phyloP scores from a whole-genome alignment of 2,113 vertebrate species.

The Geococcyx californianus region DNA sequence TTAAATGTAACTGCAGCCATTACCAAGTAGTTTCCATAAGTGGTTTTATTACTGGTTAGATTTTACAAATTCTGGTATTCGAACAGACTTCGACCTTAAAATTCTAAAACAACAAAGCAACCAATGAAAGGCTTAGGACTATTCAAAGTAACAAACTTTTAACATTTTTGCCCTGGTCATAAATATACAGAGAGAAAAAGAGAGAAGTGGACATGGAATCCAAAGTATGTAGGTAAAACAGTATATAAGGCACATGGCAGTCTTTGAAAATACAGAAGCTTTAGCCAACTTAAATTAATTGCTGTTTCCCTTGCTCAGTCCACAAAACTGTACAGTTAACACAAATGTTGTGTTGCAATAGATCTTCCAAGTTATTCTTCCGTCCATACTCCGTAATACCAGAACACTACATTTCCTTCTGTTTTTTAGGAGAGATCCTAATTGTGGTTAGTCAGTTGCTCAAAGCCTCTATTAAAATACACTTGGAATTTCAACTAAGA shows the following conservation, averaged over 20 bases:
- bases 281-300: slow-evolving; percentile 89
- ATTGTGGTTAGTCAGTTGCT: slow-evolving; percentile 85
- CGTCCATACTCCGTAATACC: slow-evolving; percentile 78
- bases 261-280: slow-evolving; percentile 89
- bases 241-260: slow-evolving; percentile 91
- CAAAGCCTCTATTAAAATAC: slow-evolving; percentile 90
- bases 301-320: slow-evolving; percentile 87
- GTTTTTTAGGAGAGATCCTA: slow-evolving; percentile 81
- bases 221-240: slow-evolving; percentile 81
- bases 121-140: slow-evolving; percentile 76
- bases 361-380: slow-evolving; percentile 83
- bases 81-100: slow-evolving; percentile 81
- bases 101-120: slow-evolving; percentile 86
- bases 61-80: slow-evolving; percentile 84
- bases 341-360: slow-evolving; percentile 93
- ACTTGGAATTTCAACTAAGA: slow-evolving; percentile 87
- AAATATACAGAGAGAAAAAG: slow-evolving; percentile 87
- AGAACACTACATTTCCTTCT: slow-evolving; percentile 81
- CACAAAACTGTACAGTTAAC: slow-evolving; percentile 93
- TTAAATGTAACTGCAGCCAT: slow-evolving; percentile 39
- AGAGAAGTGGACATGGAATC: slow-evolving; percentile 77
- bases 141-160: slow-evolving; percentile 74
- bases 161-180: slow-evolving; percentile 85
- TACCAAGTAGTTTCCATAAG: slow-evolving; percentile 76
- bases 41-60: slow-evolving; percentile 86